phyloP scores from a whole-genome alignment of 2,888 invertebrate species.

The Terebella lapidaria region DNA sequence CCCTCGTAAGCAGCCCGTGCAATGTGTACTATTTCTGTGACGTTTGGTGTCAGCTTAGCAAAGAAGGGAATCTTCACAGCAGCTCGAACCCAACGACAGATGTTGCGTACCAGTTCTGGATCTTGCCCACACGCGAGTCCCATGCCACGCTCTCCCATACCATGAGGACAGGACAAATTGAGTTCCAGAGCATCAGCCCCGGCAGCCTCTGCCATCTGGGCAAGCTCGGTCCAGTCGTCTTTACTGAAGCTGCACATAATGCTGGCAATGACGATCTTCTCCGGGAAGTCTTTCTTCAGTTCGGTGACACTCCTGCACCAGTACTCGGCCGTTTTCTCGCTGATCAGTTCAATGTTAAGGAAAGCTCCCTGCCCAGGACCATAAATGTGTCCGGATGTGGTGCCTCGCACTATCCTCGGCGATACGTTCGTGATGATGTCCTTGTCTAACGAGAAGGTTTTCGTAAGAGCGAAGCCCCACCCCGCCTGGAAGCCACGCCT shows the following conservation, averaged over 20 bases:
- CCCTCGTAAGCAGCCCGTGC: conserved; percentile 87
- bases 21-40: conserved; percentile 85
- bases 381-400: conserved; percentile 82
- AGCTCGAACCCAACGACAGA: conserved; percentile 82
- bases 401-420: conserved; percentile 90
- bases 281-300: conserved; percentile 85
- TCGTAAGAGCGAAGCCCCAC: conserved; percentile 97
- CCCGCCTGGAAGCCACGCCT: conserved; percentile 90
- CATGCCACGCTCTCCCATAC: conserved; percentile 98
- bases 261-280: conserved; percentile 85
- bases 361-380: conserved; percentile 97
- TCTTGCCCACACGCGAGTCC: conserved; percentile 94
- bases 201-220: conserved; percentile 66
- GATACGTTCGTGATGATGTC: conserved; percentile 95
- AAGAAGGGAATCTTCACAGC: conserved; percentile 92
- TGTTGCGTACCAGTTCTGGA: conserved; percentile 78
- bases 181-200: conserved; percentile 93
- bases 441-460: conserved; percentile 92
- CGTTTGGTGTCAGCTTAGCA: conserved; percentile 94
- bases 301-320: conserved; percentile 87
- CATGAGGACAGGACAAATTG: conserved; percentile 96
- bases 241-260: conserved; percentile 88
- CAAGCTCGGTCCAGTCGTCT: conserved; percentile 81
- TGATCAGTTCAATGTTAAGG: conserved; percentile 95
- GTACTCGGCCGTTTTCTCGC: conserved; percentile 89